Percentiles rank a stretch among this genome's conserved stretches.
These are phyloP conservation scores for Arenaria interpres DNA, from an alignment of 2,113 vertebrate species.

Conservation along the genomic window DNA sequence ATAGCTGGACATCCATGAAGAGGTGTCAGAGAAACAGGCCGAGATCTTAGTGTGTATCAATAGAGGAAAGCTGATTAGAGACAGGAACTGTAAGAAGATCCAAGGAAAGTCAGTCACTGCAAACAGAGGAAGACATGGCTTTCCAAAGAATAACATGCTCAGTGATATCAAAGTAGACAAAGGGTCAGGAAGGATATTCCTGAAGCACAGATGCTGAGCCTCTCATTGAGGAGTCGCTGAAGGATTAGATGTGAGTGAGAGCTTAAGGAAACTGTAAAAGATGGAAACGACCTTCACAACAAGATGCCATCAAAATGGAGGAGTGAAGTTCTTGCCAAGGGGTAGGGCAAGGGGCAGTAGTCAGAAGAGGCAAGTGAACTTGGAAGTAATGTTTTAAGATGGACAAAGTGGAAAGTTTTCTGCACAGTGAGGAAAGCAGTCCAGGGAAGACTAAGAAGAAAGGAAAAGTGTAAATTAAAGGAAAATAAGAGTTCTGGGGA, in stretches of 20 bases:
- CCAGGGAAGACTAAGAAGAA: neutral
- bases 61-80: neutral
- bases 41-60: neutral
- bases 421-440: neutral
- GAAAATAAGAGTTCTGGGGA: neutral
- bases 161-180: neutral
- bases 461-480: neutral
- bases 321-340: neutral
- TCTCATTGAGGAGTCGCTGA: neutral
- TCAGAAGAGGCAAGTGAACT: neutral
- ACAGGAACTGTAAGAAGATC: neutral
- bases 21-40: neutral
- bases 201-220: neutral
- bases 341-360: neutral
- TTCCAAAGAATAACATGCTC: neutral
- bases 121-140: neutral
- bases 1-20: neutral
- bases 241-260: neutral
- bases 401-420: neutral
- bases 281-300: neutral
- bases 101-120: neutral
- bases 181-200: neutral
- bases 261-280: neutral
- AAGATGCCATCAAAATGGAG: neutral
- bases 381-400: neutral